Conservation (phyloP, 2,888 invertebrate genomes). For the Tetropium fuscum region DNA sequence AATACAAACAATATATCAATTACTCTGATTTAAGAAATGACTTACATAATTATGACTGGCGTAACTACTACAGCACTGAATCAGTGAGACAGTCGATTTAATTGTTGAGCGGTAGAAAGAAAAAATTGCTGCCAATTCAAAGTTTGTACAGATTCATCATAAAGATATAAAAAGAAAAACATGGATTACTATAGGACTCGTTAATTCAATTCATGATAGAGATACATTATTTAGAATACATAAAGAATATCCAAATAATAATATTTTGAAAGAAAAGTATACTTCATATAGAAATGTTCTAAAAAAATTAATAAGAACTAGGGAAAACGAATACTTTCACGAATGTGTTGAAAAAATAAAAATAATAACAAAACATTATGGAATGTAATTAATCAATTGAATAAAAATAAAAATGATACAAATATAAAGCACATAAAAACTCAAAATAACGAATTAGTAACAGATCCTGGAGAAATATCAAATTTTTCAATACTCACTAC, state of each 20-base stretch:
- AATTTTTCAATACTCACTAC: too few species aligned
- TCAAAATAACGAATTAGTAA: too few species aligned
- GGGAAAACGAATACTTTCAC: not conserved
- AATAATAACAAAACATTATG: not conserved
- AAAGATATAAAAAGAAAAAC: not conserved
- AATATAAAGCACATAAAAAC: too few species aligned
- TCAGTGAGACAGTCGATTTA: not conserved
- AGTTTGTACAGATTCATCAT: not conserved
- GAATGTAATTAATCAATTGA: not conserved
- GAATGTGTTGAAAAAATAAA: not conserved
- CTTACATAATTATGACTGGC: not conserved
- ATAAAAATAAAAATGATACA: not conserved
- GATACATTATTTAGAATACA: conserved; percentile 2
- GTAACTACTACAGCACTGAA: not conserved
- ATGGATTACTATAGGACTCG: not conserved
- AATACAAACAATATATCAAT: not conserved
- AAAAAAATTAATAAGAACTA: too few species aligned
- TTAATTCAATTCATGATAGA: not conserved
- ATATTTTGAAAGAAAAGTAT: not conserved
- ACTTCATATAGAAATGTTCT: too few species aligned
- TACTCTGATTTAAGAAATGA: not conserved
- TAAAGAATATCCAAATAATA: not conserved
- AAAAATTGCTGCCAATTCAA: not conserved
- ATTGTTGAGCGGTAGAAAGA: not conserved
- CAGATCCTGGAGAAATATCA: too few species aligned